These are phyloP conservation scores for Zoroaster sp. DNA, from an alignment of 53 echinoderm and acorn worm species.

Conservation along the genomic window DNA sequence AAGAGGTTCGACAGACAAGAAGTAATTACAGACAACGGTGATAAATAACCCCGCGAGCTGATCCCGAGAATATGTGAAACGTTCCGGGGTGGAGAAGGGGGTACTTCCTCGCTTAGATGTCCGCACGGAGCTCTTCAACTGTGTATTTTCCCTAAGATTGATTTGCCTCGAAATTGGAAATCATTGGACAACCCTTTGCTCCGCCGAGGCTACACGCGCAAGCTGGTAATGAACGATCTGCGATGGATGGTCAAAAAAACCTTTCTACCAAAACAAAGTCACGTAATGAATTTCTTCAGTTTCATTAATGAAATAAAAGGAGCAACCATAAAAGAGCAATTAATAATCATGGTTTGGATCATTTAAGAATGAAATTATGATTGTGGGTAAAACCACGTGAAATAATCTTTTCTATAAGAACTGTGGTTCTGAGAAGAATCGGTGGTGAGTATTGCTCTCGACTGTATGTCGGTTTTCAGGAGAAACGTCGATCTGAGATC, in stretches of 20 bases:
- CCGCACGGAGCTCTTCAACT: constrained; percentile 33
- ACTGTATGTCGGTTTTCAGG: no score
- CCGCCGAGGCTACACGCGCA: not conserved
- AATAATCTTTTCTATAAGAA: no score
- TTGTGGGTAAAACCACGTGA: no score
- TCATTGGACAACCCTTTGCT: constrained; percentile 15
- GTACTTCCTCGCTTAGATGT: constrained; percentile 41
- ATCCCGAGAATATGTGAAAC: constrained; percentile 38
- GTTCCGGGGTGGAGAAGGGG: constrained; percentile 32
- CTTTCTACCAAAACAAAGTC: not conserved
- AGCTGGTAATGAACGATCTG: not conserved
- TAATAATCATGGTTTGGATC: no score
- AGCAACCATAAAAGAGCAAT: no score
- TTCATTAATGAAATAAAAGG: not conserved
- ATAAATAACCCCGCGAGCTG: constrained; percentile 30
- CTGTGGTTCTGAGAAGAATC: no score
- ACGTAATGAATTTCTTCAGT: not conserved
- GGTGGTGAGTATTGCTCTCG: no score
- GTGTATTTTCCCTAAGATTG: constrained; percentile 33
- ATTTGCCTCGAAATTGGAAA: constrained; percentile 37
- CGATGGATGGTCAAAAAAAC: not conserved
- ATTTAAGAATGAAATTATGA: no score
- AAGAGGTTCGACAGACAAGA: not conserved
- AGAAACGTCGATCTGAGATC: no score
- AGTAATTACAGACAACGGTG: constrained; percentile 29